Base-by-base conservation (phyloP, 2,113 vertebrate species). In the Ameiurus melas region DNA sequence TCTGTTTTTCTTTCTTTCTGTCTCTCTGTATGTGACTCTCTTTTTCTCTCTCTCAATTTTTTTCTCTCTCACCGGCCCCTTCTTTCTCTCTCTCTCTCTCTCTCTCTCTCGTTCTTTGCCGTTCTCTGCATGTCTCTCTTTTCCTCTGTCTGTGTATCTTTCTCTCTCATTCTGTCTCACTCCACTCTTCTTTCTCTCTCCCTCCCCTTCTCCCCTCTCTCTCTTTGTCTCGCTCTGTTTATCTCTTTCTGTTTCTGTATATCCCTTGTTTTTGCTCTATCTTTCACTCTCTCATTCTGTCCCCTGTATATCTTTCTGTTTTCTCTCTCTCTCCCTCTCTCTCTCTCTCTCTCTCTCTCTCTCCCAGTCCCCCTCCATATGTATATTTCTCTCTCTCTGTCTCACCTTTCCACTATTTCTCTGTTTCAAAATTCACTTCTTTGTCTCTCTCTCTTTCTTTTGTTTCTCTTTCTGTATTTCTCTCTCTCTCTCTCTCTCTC, bases 401-500 rank as follows among this genome's bases (percentile, higher is more conserved):
- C 47, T 51, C 47, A 51, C 47, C 47, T 51, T 51, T 51, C 9
- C 47, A 10, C 47, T n/a, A 25, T 30, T n/a, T 39, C 57, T 33
- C 75, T 0, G 19, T 55, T 51, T 17, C 27, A 68, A 27, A 51
- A 66, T 39, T 10, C 39, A 47, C 30, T 43, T 64, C 75, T 64
- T 51, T 43, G 66, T 86, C 89, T 73, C 82, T 86, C 73, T 88
- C 36, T 64, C 14, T 39, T 43, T 39, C 12, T 81, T 89, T 83
- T 92, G 94, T 93, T 89, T 86, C 93, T 94, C 92, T 91, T 94
- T 94, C 94, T 93, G 94, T 93, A 93, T 94, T 92, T 91, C 92
- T 92, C 92, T 94, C 92, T 92, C 93, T 94, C 94, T 94, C 94
- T 92, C 94, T 94, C 94, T 94, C 92, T 93, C 93, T 94, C 91